Conservation (phyloP, 92 coral and sea anemone genomes). For the Phenganax stokvisi region DNA sequence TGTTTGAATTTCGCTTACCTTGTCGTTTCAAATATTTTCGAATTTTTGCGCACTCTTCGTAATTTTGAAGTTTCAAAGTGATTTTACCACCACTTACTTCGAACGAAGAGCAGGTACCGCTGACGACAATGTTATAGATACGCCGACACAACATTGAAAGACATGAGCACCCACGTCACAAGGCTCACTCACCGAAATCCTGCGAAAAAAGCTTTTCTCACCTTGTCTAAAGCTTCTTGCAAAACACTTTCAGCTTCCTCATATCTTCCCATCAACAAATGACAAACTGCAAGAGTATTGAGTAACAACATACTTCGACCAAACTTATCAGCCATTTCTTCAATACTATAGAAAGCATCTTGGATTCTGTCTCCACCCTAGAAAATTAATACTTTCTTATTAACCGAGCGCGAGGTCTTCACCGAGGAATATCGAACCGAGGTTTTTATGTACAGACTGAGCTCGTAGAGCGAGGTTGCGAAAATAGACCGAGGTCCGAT, state of each 20-base stretch:
- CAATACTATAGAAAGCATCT: conserved; percentile 93
- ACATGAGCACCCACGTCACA: not conserved
- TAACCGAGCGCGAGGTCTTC: no score
- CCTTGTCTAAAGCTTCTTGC: conserved; percentile 96
- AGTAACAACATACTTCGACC: conserved; percentile 82
- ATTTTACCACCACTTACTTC: no score
- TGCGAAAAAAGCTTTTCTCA: not conserved
- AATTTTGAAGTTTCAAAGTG: no score
- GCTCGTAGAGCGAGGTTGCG: no score
- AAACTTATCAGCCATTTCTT: conserved; percentile 92
- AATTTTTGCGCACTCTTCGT: not conserved
- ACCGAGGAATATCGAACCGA: no score
- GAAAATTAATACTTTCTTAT: not conserved
- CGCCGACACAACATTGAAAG: no score
- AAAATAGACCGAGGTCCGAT: no score
- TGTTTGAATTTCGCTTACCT: no score
- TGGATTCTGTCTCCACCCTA: conserved; percentile 95
- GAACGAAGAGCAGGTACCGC: no score
- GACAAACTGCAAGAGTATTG: conserved; percentile 90
- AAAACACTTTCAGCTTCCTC: conserved; percentile 94
- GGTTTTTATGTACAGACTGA: no score
- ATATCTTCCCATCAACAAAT: conserved; percentile 89
- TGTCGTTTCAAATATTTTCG: no score
- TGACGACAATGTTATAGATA: no score
- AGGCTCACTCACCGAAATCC: not conserved